Evolutionary conservation across 2,888 invertebrate genomes (phyloP).

Genomic region (Rhagonycha fulva): DNA sequence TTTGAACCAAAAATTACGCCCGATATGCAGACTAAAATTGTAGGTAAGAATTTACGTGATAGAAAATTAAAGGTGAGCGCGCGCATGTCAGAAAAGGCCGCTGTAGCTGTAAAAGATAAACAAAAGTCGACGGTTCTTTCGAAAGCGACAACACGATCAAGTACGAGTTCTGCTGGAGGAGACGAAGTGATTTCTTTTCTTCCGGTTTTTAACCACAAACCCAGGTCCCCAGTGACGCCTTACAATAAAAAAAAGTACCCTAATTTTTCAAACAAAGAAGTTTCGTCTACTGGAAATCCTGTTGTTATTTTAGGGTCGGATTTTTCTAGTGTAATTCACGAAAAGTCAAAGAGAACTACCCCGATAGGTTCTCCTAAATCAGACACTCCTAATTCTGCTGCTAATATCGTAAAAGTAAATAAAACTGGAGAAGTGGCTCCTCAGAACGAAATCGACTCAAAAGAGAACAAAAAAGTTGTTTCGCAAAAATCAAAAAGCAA

Average conservation of each 20-base stretch:
- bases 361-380: background rate
- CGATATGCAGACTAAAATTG: background rate
- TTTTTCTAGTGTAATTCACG: background rate
- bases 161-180: background rate
- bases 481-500: background rate
- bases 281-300: background rate
- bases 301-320: background rate
- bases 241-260: background rate
- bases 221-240: background rate
- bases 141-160: too few species aligned
- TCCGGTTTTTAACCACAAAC: constrained; percentile 9
- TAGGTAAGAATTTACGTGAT: background rate
- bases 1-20: background rate
- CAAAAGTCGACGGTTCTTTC: background rate
- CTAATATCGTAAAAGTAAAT: too few species aligned
- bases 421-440: background rate
- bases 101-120: background rate
- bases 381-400: background rate
- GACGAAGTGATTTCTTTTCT: constrained; percentile 20
- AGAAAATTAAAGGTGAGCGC: background rate
- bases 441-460: background rate
- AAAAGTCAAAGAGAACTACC: background rate
- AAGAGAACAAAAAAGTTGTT: background rate
- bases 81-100: background rate
- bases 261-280: background rate